Base-by-base conservation (phyloP, 2,797 vertebrate genomes). In the Gadopsis bispinosus region DNA sequence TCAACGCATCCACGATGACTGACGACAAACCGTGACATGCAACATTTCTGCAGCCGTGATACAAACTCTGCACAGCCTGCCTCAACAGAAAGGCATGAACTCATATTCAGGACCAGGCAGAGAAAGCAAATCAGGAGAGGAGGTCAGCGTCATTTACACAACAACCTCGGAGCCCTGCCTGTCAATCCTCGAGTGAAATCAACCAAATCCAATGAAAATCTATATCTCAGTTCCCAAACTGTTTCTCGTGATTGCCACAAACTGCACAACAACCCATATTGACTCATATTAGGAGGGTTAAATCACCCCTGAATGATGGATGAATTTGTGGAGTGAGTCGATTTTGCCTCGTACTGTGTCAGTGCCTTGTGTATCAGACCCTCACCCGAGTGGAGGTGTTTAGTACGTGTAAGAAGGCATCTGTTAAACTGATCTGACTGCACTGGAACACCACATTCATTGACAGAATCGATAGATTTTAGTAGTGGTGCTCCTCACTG, bases 221-320 rank as follows among this genome's bases (percentile, higher is more conserved):
- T n/a, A 67, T 69, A 61, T 74, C 87, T 89, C 63, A 75, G 56
- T 74, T 41, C 63, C 65, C 73, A 59, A 22, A 47, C 69, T 29
- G 68, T 37, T 81, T 77, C 35, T 41, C 29, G 0, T 26, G 77
- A 69, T 69, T 61, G 61, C 68, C 54, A 20, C 45, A 37, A 60
- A 80, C 59, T 73, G 61, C 64, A 69, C 74, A 69, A 37, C 63
- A 35, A 17, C 64, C 45, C 39, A 5, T 58, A 70, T 81, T 60
- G 83, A 79, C 80, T 69, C 56, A 10, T 60, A 71, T 77, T 66
- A 67, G 71, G 29, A 69, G 59, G 39, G 76, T 67, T 72, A 80
- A 83, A 77, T 71, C 87, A 85, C 26, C 78, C 83, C 39, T 66
- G 68, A 87, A 83, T 77, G 89, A 90, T 80, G 70, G 83, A 91